Conservation (phyloP, 2,113 vertebrate species). For the Bothrops jararaca region DNA sequence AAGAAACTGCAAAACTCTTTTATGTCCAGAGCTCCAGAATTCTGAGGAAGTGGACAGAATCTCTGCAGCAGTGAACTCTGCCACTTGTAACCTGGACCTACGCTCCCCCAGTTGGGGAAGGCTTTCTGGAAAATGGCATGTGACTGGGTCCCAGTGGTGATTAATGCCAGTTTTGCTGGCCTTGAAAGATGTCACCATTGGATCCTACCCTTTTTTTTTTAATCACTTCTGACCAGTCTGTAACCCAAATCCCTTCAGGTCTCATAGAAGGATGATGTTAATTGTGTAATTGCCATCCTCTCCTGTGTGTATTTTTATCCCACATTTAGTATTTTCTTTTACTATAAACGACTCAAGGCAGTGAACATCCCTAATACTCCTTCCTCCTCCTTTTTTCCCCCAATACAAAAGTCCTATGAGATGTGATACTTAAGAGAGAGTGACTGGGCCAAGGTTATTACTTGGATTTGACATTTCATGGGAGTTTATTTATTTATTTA, state of each 20-base stretch:
- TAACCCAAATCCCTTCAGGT: not conserved
- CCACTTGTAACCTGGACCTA: not conserved
- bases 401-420: not conserved
- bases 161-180: not conserved
- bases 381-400: not conserved
- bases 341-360: not conserved
- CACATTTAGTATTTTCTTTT: not conserved
- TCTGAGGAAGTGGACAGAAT: not conserved
- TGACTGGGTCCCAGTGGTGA: not conserved
- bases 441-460: not conserved
- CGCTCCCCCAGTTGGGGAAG: not conserved
- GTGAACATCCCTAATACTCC: not conserved
- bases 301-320: not conserved
- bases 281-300: not conserved
- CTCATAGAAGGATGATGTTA: not conserved
- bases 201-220: not conserved
- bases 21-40: not conserved
- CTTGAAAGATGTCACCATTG: not conserved
- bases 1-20: not conserved
- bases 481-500: not conserved
- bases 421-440: not conserved
- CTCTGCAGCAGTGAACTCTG: not conserved
- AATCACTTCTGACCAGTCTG: not conserved
- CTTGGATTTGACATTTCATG: not conserved
- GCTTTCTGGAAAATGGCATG: not conserved